Base-by-base conservation (phyloP, 2,113 vertebrate species). In the Mionectes macconnelli region DNA sequence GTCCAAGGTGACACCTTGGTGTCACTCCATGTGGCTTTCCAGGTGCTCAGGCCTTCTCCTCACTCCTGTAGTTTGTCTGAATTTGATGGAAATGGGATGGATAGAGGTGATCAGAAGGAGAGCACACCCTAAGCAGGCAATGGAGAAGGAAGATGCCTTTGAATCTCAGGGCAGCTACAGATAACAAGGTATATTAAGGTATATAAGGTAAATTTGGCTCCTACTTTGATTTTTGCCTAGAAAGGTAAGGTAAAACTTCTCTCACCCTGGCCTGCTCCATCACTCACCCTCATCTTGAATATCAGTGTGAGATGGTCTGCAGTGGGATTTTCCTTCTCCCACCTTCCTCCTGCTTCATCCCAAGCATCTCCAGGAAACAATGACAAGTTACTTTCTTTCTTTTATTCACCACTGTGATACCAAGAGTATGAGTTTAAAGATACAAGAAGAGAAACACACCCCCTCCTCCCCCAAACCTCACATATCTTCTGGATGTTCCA, bases 21-120 rank as follows among this genome's bases (percentile, higher is more conserved):
- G 78, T 44, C 60, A 1, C 27, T 11, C 47, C 21, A 6, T 0
- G 0, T 18, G 0, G 18, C 35, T 28, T 42, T 31, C 21, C 78
- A 74, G 78, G 49, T 1, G 14, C 19, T 13, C 7, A 19, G 42
- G 63, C 79, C 49, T 62, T 75, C 64, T 94, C 59, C 60, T 68
- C 70, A 23, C 1, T 1, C 67, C 68, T 5, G 40, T 7, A 37
- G 25, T 1, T 53, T 3, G 1, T 23, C 75, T 77, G 68, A 35
- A 3, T 14, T 24, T 13, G 12, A 19, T 40, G 74, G 67, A 20
- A 33, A 33, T 14, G 39, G 33, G 24, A 42, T 55, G 53, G 25
- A 9, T 27, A 1, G 0, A 35, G 47, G 33, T 6, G 70, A 44
- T 9, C 10, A 14, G 18, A 53, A 73, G 68, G 70, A 86, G 25